Evolutionary conservation across 2,797 vertebrate genomes (phyloP).

Genomic region (Coregonus suidteri): DNA sequence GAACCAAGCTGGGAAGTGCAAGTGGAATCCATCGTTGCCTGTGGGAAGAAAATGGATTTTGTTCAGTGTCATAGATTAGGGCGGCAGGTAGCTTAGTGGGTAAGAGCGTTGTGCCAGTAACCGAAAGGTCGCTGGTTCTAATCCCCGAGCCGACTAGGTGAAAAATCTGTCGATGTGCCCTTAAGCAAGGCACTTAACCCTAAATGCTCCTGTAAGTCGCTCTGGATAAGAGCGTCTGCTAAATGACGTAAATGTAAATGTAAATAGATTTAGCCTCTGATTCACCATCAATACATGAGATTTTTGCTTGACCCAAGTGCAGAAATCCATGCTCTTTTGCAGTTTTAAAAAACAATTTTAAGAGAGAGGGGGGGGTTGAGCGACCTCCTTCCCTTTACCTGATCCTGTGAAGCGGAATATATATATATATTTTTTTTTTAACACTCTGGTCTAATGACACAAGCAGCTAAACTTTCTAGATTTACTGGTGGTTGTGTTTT

Average conservation of each 20-base stretch:
- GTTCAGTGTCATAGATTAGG: neutral
- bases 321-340: neutral
- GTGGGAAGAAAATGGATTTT: neutral
- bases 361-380: too few species aligned
- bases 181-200: too few species aligned
- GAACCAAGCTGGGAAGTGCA: slow-evolving; percentile 70
- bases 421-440: too few species aligned
- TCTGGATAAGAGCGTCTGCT: too few species aligned
- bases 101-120: too few species aligned
- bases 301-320: too few species aligned
- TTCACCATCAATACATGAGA: neutral
- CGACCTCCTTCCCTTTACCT: neutral
- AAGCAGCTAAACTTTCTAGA: slow-evolving; percentile 23
- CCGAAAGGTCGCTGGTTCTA: too few species aligned
- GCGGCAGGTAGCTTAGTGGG: too few species aligned
- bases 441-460: neutral
- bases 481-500: slow-evolving; percentile 19
- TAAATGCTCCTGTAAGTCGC: too few species aligned
- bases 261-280: neutral
- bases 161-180: too few species aligned
- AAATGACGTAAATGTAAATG: too few species aligned
- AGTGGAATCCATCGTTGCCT: slow-evolving; percentile 73
- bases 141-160: too few species aligned
- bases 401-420: neutral
- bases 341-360: neutral